Evolutionary conservation across 2,888 invertebrate species (phyloP).

Genomic region (Thumatha senex): DNA sequence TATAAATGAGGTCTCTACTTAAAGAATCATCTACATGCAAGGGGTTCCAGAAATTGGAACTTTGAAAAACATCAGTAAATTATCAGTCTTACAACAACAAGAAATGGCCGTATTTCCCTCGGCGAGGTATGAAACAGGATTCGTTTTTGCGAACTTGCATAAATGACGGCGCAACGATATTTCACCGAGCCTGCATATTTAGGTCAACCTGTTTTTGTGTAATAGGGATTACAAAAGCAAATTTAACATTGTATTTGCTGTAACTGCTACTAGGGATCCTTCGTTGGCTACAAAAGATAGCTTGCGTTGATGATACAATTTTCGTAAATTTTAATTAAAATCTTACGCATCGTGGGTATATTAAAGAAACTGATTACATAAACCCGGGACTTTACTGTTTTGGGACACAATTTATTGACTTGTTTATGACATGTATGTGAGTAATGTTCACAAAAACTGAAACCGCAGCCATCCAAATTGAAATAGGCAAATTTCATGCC

Average conservation of each 20-base stretch:
- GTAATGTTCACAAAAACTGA: conserved; percentile 37
- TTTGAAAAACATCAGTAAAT: conserved; percentile 47
- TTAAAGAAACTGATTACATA: conserved; percentile 65
- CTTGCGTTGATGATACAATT: conserved; percentile 69
- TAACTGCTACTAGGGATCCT: conserved; percentile 71
- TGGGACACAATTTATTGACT: conserved; percentile 53
- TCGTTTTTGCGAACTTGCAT: conserved; percentile 80
- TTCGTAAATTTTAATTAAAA: conserved; percentile 79
- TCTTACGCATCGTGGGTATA: conserved; percentile 68
- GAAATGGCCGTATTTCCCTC: conserved; percentile 63
- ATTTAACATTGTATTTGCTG: conserved; percentile 77
- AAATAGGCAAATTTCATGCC: conserved; percentile 54
- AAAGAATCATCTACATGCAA: too few species aligned
- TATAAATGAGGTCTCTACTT: too few species aligned
- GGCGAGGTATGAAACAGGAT: conserved; percentile 59
- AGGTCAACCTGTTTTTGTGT: conserved; percentile 82
- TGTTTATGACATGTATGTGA: conserved; percentile 41
- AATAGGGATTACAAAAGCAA: conserved; percentile 78
- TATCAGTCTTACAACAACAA: conserved; percentile 58
- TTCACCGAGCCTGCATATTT: conserved; percentile 76
- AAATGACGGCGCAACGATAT: conserved; percentile 77
- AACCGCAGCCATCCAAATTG: conserved; percentile 46
- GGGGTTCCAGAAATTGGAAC: conserved; percentile 54
- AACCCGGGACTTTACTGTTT: conserved; percentile 49
- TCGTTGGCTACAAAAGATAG: conserved; percentile 72